These are phyloP conservation scores for Pantherophis vulpinus DNA, from an alignment of 2,797 vertebrate species.

Conservation along the genomic window DNA sequence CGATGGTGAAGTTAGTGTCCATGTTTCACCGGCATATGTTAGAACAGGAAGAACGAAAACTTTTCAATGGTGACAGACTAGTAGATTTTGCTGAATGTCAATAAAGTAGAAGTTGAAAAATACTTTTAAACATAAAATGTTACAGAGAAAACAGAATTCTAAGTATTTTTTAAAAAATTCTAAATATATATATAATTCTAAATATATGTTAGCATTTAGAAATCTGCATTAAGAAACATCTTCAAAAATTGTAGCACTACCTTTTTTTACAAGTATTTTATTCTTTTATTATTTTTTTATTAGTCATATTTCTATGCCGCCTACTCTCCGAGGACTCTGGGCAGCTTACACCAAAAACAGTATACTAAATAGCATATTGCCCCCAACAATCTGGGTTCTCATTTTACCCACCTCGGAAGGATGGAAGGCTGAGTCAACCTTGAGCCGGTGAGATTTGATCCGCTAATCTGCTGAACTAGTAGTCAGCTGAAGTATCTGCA, in stretches of 20 bases:
- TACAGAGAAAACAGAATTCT: not conserved
- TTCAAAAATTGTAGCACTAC: not conserved
- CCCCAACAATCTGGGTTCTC: too few species aligned
- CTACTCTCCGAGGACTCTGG: too few species aligned
- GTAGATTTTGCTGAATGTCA: not conserved
- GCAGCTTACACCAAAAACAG: too few species aligned
- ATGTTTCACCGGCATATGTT: not conserved
- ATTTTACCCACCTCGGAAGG: too few species aligned
- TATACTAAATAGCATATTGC: too few species aligned
- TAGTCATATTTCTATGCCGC: too few species aligned
- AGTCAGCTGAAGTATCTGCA: too few species aligned
- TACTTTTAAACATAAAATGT: not conserved
- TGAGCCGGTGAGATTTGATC: too few species aligned
- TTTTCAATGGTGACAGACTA: not conserved
- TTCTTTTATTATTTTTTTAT: too few species aligned
- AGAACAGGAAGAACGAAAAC: not conserved
- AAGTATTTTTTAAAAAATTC: not conserved
- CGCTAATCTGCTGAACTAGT: too few species aligned
- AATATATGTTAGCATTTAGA: not conserved
- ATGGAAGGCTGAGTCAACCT: too few species aligned
- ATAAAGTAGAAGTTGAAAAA: not conserved
- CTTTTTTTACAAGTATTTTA: not conserved
- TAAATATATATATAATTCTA: not conserved
- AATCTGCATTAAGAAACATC: not conserved
- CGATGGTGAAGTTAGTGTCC: too few species aligned